Conservation (phyloP, 1,140 invertebrate species). For the Caenorhabditis brenneri region DNA sequence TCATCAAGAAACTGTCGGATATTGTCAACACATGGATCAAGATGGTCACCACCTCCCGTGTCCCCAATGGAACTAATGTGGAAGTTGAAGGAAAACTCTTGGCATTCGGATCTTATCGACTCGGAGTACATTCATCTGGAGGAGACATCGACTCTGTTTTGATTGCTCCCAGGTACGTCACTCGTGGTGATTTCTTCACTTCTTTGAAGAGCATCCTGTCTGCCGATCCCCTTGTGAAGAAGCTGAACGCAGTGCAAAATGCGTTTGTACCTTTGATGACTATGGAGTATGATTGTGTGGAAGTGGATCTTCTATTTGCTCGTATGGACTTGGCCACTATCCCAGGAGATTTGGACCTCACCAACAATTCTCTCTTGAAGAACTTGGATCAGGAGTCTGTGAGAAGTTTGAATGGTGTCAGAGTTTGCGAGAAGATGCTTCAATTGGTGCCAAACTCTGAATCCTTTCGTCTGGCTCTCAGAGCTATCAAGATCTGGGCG, state of each 20-base stretch:
- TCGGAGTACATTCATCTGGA: constrained; percentile 85
- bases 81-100: constrained; percentile 86
- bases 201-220: constrained; percentile 91
- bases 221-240: constrained; percentile 71
- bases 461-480: constrained; percentile 89
- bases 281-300: constrained; percentile 97
- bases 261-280: constrained; percentile 99
- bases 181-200: constrained; percentile 89
- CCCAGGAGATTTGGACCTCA: neutral
- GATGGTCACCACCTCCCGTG: constrained; percentile 59
- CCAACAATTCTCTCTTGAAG: constrained; percentile 1
- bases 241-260: constrained; percentile 86
- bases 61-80: neutral
- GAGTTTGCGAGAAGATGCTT: constrained; percentile 98
- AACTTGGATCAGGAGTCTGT: constrained; percentile 74
- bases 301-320: constrained; percentile 90
- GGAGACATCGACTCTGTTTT: constrained; percentile 99
- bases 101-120: constrained; percentile 92
- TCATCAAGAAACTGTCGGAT: constrained; percentile 64
- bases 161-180: constrained; percentile 93
- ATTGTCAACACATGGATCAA: constrained; percentile 66
- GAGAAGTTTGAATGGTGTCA: constrained; percentile 90
- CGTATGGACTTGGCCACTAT: constrained; percentile 78
- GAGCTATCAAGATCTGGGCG: constrained; percentile 82
- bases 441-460: constrained; percentile 88